Conservation (phyloP, 2,113 vertebrate genomes). For the Merops nubicus region DNA sequence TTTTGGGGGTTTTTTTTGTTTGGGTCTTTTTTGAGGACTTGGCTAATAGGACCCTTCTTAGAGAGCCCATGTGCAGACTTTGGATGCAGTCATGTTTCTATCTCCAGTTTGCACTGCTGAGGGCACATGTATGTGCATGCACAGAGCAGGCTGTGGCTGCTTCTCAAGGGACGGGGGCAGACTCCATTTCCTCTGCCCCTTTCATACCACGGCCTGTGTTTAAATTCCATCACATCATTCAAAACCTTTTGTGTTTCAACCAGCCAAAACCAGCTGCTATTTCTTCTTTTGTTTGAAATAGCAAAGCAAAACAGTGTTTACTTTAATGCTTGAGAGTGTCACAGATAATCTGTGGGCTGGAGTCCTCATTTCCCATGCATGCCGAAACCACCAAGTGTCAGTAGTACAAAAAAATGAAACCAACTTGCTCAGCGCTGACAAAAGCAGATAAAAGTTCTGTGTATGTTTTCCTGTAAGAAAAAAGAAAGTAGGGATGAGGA, state of each 20-base stretch:
- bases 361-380: conserved; percentile 36
- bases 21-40: neutral
- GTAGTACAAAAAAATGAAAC: conserved; percentile 3
- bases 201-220: neutral
- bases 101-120: neutral
- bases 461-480: neutral
- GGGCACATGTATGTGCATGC: neutral
- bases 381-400: neutral
- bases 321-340: conserved; percentile 44
- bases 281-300: conserved; percentile 56
- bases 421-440: neutral
- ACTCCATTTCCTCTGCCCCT: neutral
- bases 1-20: too few relatives aligned
- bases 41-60: neutral
- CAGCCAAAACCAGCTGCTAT: conserved; percentile 37
- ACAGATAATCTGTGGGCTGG: conserved; percentile 59
- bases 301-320: conserved; percentile 25
- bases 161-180: neutral
- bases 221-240: conserved; percentile 1
- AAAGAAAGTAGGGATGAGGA: neutral
- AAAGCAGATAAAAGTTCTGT: conserved; percentile 11
- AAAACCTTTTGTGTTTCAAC: conserved; percentile 19
- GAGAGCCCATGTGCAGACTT: neutral
- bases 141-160: neutral
- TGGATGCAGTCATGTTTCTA: neutral